Conservation (phyloP, 2,888 invertebrate species). For the Octonoba sinensis region DNA sequence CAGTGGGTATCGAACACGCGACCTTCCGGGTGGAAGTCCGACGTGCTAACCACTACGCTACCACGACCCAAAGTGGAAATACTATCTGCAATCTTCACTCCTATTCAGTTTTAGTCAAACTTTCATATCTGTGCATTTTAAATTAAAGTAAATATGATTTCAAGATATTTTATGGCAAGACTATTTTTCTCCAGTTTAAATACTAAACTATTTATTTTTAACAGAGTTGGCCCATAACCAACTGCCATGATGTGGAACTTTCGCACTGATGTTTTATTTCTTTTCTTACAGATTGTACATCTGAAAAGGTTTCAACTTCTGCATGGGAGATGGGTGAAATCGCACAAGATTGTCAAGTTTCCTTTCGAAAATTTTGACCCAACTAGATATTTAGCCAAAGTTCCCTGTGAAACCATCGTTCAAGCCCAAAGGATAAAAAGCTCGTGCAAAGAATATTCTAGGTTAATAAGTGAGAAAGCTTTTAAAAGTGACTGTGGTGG, state of each 20-base stretch:
- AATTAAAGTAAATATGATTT: background rate
- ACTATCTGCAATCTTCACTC: no score
- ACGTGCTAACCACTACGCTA: no score
- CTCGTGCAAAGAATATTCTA: background rate
- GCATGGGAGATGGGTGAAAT: conserved; percentile 93
- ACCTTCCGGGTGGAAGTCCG: no score
- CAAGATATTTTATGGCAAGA: background rate
- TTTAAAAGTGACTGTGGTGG: background rate
- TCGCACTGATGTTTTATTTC: background rate
- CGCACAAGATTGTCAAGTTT: conserved; percentile 91
- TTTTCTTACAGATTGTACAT: conserved; percentile 83
- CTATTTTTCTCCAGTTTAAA: background rate
- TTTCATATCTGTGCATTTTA: no score
- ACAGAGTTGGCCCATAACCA: no score
- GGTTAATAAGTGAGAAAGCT: background rate
- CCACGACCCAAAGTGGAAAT: no score
- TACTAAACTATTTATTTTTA: background rate
- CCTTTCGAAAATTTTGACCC: conserved; percentile 89
- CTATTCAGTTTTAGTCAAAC: no score
- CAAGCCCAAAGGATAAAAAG: conserved; percentile 23
- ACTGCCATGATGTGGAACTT: background rate
- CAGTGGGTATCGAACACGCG: no score
- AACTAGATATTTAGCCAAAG: conserved; percentile 85
- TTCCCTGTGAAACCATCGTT: conserved; percentile 82
- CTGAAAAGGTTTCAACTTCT: conserved; percentile 92